Conservation (phyloP, 2,797 vertebrate genomes). For the Sebastes taczanowskii region DNA sequence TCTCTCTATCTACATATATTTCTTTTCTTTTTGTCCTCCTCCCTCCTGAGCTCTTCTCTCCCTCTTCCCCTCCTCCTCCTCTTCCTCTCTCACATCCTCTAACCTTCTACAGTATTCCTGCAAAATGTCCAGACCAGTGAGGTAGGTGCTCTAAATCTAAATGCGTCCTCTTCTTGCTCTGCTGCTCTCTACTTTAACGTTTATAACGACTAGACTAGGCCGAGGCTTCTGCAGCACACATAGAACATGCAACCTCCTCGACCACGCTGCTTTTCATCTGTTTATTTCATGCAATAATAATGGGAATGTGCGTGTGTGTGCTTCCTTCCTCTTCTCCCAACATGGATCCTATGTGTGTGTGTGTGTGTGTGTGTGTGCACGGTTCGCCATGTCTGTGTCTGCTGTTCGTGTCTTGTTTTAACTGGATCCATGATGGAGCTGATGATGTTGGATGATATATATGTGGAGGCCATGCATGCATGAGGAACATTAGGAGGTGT, state of each 20-base stretch:
- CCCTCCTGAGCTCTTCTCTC: conserved; percentile 59
- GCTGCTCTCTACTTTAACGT: background rate
- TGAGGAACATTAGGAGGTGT: too few relatives aligned
- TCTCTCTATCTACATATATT: conserved; percentile 14
- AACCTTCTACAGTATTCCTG: conserved; percentile 84
- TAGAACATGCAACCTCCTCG: conserved; percentile 10
- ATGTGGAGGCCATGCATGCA: too few relatives aligned
- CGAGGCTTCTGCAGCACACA: too few relatives aligned
- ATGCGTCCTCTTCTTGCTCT: conserved; percentile 58
- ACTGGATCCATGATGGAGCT: conserved; percentile 15
- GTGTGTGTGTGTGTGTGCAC: conserved; percentile 37
- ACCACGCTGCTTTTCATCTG: conserved; percentile 63
- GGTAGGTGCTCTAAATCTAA: conserved; percentile 82
- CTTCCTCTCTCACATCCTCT: conserved; percentile 74
- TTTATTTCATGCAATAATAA: conserved; percentile 71
- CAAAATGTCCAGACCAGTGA: conserved; percentile 89
- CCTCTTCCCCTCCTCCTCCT: conserved; percentile 53
- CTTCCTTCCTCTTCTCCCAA: conserved; percentile 49
- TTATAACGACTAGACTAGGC: conserved; percentile 38
- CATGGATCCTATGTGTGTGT: conserved; percentile 57
- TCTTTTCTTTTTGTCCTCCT: conserved; percentile 49
- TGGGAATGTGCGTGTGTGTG: conserved; percentile 35
- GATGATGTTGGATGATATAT: too few relatives aligned
- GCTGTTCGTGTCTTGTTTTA: background rate
- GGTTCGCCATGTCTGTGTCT: conserved; percentile 69